phyloP scores from a whole-genome alignment of 2,113 vertebrate genomes.

The Pyrgilauda ruficollis region DNA sequence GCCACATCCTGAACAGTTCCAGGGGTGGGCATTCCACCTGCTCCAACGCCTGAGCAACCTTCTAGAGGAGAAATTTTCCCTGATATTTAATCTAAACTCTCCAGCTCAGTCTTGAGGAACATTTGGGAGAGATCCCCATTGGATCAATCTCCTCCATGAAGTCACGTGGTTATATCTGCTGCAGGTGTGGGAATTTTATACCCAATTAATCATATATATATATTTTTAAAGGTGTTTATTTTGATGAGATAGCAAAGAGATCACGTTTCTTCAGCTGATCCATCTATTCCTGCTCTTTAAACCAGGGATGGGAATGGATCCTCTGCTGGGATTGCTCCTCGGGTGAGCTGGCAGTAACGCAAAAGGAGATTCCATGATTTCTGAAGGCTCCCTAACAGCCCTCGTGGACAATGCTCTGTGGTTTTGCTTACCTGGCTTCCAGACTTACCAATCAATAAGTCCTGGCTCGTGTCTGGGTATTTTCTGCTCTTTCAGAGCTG shows the following conservation, averaged over 20 bases:
- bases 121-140: rapidly evolving
- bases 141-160: background rate
- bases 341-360: background rate
- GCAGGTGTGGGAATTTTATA: background rate
- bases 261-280: rapidly evolving
- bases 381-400: background rate
- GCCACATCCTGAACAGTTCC: background rate
- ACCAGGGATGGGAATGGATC: background rate
- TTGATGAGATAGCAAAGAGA: background rate
- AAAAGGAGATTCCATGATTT: background rate
- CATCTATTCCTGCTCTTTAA: background rate
- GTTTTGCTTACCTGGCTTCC: background rate
- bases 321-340: background rate
- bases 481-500: background rate
- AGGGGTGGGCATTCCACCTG: background rate
- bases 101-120: background rate
- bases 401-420: rapidly evolving
- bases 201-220: background rate
- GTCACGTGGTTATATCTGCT: rapidly evolving
- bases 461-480: background rate
- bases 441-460: background rate
- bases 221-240: background rate
- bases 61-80: rapidly evolving
- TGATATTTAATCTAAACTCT: background rate
- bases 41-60: background rate